Conservation (phyloP, 2,888 invertebrate genomes). For the Standfussiana lucernea region DNA sequence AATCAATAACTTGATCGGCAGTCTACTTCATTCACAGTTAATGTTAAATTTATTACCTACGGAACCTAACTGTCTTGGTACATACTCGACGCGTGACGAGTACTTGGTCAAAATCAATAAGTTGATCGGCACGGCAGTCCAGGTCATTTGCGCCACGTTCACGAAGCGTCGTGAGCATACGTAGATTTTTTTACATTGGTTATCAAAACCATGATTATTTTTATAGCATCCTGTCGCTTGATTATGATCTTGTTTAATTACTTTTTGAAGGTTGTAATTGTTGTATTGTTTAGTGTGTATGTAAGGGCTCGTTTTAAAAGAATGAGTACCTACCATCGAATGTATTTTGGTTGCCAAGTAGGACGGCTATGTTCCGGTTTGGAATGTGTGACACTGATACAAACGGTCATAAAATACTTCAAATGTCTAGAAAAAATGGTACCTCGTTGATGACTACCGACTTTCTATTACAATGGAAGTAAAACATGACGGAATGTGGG, state of each 20-base stretch:
- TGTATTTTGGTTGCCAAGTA: neutral
- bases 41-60: constrained; percentile 15
- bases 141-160: constrained; percentile 73
- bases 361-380: too few relatives aligned
- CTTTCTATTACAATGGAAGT: neutral
- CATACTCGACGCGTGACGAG: constrained; percentile 43
- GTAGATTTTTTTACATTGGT: constrained; percentile 48
- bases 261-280: constrained; percentile 46
- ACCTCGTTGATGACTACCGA: neutral
- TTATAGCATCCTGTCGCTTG: constrained; percentile 55
- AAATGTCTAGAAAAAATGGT: neutral
- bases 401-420: neutral
- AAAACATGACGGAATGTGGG: neutral
- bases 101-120: constrained; percentile 68
- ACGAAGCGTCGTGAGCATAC: constrained; percentile 69
- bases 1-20: neutral
- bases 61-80: constrained; percentile 40
- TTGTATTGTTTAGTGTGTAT: constrained; percentile 27
- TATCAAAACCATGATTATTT: constrained; percentile 57
- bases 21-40: neutral
- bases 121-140: constrained; percentile 66
- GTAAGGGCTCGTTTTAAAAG: neutral
- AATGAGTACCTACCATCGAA: neutral
- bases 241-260: constrained; percentile 59
- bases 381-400: too few relatives aligned